These are phyloP conservation scores for Clanis bilineata DNA, from an alignment of 2,888 invertebrate species.

Conservation along the genomic window DNA sequence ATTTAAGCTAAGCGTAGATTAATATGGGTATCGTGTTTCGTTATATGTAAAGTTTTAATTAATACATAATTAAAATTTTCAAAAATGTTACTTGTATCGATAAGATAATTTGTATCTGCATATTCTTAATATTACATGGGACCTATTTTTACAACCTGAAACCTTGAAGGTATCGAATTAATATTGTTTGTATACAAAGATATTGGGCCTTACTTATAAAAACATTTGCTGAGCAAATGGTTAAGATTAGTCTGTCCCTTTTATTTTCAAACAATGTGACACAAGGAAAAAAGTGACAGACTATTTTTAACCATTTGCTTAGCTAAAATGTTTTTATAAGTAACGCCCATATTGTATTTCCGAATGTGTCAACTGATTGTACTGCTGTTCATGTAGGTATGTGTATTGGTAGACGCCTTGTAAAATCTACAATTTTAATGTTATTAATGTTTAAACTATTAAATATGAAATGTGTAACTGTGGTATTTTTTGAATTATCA, in stretches of 20 bases:
- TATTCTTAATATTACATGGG: background rate
- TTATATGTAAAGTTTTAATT: background rate
- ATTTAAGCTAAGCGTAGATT: conserved; percentile 24
- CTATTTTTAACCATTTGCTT: too few species aligned
- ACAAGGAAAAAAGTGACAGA: too few species aligned
- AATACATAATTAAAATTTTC: background rate
- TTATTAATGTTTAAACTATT: background rate
- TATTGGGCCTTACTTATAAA: too few species aligned
- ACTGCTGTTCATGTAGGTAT: background rate
- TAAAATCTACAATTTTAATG: background rate
- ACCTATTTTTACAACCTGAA: background rate
- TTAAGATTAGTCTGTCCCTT: too few species aligned
- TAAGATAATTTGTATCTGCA: background rate
- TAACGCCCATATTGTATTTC: background rate
- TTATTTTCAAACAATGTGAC: too few species aligned
- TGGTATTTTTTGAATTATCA: background rate
- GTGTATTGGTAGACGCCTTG: background rate
- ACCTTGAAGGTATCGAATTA: background rate
- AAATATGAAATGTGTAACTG: background rate
- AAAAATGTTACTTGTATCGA: background rate
- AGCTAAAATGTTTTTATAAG: too few species aligned
- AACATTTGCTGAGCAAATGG: too few species aligned
- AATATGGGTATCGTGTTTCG: background rate
- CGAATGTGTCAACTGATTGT: background rate
- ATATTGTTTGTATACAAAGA: background rate